phyloP scores from a whole-genome alignment of 2,797 vertebrate species.

The Remorina albescens region DNA sequence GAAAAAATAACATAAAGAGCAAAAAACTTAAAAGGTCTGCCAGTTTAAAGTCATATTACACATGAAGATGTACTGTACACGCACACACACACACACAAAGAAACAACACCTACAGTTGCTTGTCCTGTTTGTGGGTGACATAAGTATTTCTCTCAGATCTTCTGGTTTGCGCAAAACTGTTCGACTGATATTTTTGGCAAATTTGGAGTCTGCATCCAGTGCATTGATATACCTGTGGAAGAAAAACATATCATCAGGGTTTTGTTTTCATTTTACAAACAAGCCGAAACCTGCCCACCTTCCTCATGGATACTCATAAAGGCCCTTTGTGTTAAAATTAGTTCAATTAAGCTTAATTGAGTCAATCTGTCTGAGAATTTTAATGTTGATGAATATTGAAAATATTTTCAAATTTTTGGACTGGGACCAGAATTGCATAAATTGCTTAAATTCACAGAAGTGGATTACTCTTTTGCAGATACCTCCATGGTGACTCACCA shows the following conservation, averaged over 20 bases:
- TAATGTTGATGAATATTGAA: no score
- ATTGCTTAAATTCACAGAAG: background rate
- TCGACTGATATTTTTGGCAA: slow-evolving; percentile 68
- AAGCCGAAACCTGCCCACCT: background rate
- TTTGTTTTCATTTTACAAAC: background rate
- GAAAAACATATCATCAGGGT: background rate
- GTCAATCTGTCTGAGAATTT: background rate
- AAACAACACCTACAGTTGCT: slow-evolving; percentile 83
- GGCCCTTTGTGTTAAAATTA: background rate
- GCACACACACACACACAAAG: no score
- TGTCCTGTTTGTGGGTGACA: slow-evolving; percentile 36
- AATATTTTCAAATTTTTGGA: background rate
- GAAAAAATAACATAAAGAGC: no score
- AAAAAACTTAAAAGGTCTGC: no score
- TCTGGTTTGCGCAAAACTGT: slow-evolving; percentile 59
- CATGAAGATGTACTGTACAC: background rate
- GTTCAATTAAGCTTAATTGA: background rate
- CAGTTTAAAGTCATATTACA: background rate
- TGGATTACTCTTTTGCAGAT: background rate
- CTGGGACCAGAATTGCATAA: background rate
- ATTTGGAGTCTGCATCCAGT: slow-evolving; percentile 82
- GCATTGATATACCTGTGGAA: slow-evolving; percentile 92
- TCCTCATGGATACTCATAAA: background rate
- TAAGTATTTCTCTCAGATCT: slow-evolving; percentile 30
- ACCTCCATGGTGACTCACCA: slow-evolving; percentile 85